Evolutionary conservation across 1,140 invertebrate species (phyloP), one percentile per base, ranked within the genome.

Genomic region (Drosophila simulans): DNA sequence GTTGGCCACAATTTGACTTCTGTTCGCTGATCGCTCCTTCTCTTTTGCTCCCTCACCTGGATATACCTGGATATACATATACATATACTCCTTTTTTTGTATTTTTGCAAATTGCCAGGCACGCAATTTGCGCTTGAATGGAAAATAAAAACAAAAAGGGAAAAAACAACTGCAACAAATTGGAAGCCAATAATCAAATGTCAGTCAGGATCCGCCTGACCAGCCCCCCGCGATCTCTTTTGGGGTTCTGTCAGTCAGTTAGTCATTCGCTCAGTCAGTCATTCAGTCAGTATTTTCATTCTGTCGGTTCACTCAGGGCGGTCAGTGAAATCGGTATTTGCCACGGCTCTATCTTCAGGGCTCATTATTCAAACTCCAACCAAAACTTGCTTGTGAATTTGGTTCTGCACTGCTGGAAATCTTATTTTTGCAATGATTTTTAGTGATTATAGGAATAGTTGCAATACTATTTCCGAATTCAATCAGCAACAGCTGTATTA

Each of bases 181-280:
- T 90, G 91, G 91, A 92, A 92, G 91, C 90, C 91, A 91, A 91
- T 91, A 92, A 92, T 91, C 88, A 91, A 91, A 91, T 91, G 88
- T 91, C 86, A 92, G 86, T 86, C 86, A 92, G 76, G 59, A 45
- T 40, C 48, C 27, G 15, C 49, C 31, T 35, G 49, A 22, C 58
- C 25, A 59, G 51, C 51, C 64, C 58, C 49, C 42, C 66, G 62
- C 60, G 31, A 69, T 69, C 34, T 64, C 63, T 46, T 34, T 52
- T 37, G 39, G 35, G 42, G 3, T 25, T 55, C 49, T 49, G 46
- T 63, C 60, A 42, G 42, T 66, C 49, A 70, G 34, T 53, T 52
- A 58, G 27, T 39, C 64, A 34, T 11, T 37, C 64, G 34, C 3
- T 59, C 69, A 39, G 31, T 39, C 42, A 40, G 20, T 60, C 70